These are phyloP conservation scores for Phylloscopus trochilus DNA, from an alignment of 2,113 vertebrate species.

Conservation along the genomic window DNA sequence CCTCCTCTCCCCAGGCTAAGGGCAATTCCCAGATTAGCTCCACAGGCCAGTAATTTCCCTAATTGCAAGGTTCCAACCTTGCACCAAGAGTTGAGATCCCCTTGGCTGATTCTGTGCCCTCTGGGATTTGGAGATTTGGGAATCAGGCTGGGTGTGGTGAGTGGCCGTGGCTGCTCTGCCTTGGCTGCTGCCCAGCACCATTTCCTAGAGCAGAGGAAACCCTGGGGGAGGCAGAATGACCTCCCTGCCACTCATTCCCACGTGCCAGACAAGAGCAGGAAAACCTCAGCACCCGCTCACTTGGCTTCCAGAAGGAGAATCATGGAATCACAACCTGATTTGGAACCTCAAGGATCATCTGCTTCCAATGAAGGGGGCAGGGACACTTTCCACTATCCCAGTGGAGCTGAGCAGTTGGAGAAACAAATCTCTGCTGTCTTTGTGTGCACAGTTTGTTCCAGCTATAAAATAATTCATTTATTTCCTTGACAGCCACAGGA, in stretches of 20 bases:
- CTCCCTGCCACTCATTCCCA: not conserved
- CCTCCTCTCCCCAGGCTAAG: not conserved
- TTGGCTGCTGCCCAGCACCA: not conserved
- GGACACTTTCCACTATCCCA: not conserved
- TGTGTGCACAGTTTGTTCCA: not conserved
- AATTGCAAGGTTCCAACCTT: not conserved
- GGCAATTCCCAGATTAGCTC: fast-evolving
- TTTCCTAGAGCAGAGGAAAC: not conserved
- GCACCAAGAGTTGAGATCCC: not conserved
- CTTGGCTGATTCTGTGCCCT: not conserved
- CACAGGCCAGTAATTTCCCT: fast-evolving
- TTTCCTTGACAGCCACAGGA: slow-evolving; percentile 50
- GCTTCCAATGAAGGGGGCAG: not conserved
- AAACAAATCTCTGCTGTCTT: not conserved
- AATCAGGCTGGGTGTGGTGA: not conserved
- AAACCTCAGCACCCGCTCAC: not conserved
- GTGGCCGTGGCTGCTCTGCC: fast-evolving
- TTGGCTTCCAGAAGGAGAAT: not conserved
- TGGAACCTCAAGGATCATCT: not conserved
- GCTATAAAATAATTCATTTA: not conserved
- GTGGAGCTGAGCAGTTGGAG: not conserved
- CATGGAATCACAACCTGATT: not conserved
- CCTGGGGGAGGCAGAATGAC: not conserved
- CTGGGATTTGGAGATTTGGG: not conserved
- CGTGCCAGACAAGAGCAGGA: not conserved